Evolutionary conservation across 2,113 vertebrate genomes (phyloP).

Genomic region (Apodemus speciosus): DNA sequence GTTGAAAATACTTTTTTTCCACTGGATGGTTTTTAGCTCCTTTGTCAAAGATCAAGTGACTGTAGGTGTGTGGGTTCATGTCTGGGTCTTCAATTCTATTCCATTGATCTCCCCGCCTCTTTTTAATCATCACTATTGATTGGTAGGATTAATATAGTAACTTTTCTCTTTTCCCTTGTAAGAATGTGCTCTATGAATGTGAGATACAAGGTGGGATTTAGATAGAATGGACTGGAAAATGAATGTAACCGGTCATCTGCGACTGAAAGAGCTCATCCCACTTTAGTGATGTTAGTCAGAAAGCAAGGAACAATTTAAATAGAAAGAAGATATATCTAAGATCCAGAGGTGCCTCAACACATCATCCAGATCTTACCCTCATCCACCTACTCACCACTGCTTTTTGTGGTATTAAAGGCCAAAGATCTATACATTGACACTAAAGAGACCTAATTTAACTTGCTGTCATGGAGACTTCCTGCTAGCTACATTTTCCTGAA

Average conservation of each 20-base stretch:
- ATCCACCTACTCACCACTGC: background rate
- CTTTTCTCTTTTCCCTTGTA: background rate
- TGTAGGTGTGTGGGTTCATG: too few species aligned
- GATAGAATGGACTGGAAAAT: too few species aligned
- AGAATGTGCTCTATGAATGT: background rate
- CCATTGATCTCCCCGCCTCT: too few species aligned
- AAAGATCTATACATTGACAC: background rate
- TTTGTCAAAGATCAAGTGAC: too few species aligned
- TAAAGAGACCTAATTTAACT: background rate
- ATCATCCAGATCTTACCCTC: background rate
- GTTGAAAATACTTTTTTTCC: too few species aligned
- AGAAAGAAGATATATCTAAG: background rate
- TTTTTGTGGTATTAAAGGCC: background rate
- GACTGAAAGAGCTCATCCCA: background rate
- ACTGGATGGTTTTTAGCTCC: too few species aligned
- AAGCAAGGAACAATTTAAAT: background rate
- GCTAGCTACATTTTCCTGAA: background rate
- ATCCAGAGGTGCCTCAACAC: background rate
- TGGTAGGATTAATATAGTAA: too few species aligned
- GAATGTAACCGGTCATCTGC: background rate
- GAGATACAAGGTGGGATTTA: background rate
- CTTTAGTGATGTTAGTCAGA: background rate
- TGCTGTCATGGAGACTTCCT: background rate
- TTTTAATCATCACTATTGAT: too few species aligned
- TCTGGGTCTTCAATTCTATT: too few species aligned